Evolutionary conservation across 1,140 invertebrate genomes (phyloP).

Genomic region (Leptinotarsa undecemlineata): DNA sequence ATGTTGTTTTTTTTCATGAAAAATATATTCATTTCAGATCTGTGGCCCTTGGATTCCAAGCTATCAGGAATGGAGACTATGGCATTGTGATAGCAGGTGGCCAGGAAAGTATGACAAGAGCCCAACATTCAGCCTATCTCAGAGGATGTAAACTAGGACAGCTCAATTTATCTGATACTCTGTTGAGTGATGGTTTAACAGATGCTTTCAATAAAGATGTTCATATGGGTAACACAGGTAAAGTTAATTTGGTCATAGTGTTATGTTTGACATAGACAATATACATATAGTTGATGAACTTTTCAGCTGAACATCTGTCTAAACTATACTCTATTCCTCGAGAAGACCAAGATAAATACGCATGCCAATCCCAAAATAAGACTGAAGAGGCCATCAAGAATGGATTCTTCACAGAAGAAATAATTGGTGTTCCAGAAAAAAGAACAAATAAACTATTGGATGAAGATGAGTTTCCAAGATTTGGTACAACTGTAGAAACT

Average conservation of each 20-base stretch:
- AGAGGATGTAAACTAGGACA: slow-evolving; percentile 76
- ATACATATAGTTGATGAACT: background rate
- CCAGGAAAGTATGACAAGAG: slow-evolving; percentile 84
- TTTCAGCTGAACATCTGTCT: slow-evolving; percentile 77
- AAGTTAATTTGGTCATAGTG: background rate
- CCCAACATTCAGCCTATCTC: slow-evolving; percentile 72
- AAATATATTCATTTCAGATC: slow-evolving; percentile 59
- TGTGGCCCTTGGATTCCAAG: slow-evolving; percentile 69
- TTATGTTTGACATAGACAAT: too few relatives aligned
- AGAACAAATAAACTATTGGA: slow-evolving; percentile 61
- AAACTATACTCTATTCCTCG: slow-evolving; percentile 71
- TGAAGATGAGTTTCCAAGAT: slow-evolving; percentile 72
- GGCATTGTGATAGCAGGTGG: slow-evolving; percentile 79
- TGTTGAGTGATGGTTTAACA: slow-evolving; percentile 78
- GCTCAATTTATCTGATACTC: slow-evolving; percentile 67
- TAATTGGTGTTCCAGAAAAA: slow-evolving; percentile 65
- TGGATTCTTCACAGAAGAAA: slow-evolving; percentile 74
- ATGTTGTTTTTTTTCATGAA: background rate
- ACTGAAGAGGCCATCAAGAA: slow-evolving; percentile 66
- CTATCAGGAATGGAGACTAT: slow-evolving; percentile 72
- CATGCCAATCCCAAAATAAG: slow-evolving; percentile 73
- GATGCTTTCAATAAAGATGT: slow-evolving; percentile 75
- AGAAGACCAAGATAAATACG: slow-evolving; percentile 77
- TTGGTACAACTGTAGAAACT: slow-evolving; percentile 62
- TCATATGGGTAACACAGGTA: slow-evolving; percentile 87